phyloP scores from a whole-genome alignment of 2,113 vertebrate genomes.

The Pedetes capensis region DNA sequence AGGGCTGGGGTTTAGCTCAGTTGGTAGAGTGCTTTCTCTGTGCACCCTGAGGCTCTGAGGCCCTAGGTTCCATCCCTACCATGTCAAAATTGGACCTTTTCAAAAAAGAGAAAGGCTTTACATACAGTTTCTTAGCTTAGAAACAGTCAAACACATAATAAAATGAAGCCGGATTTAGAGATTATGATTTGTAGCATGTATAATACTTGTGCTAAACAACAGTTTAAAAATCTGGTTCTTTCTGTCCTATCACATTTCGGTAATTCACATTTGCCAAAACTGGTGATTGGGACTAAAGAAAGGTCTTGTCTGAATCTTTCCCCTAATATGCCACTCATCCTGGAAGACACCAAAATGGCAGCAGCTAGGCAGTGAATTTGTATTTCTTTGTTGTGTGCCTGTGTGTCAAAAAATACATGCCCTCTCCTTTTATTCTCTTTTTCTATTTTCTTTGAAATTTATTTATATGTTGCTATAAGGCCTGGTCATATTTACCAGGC shows the following conservation, averaged over 20 bases:
- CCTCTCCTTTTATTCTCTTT: neutral
- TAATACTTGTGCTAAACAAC: slow-evolving; percentile 33
- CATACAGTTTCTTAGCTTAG: slow-evolving; percentile 79
- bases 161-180: slow-evolving; percentile 64
- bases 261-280: slow-evolving; percentile 59
- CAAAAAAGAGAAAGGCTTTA: slow-evolving; percentile 74
- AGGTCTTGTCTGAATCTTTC: neutral
- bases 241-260: neutral
- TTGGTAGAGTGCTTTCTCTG: too few relatives aligned
- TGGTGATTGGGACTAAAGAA: slow-evolving; percentile 39
- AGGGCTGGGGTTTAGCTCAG: too few relatives aligned
- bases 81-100: slow-evolving; percentile 85
- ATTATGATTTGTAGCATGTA: slow-evolving; percentile 50
- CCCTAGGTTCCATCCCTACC: too few relatives aligned
- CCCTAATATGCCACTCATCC: neutral
- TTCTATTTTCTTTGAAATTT: slow-evolving; percentile 23
- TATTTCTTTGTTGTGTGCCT: neutral
- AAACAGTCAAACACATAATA: slow-evolving; percentile 69
- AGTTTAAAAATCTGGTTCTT: slow-evolving; percentile 42
- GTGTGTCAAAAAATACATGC: neutral
- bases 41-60: too few relatives aligned
- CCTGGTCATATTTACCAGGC: neutral
- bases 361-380: neutral
- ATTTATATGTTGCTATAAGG: neutral
- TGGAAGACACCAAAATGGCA: neutral